Evolutionary conservation across 37 sponge, comb jelly and placozoan genomes (phyloP).

Genomic region (Diacarnus erythraeanus): DNA sequence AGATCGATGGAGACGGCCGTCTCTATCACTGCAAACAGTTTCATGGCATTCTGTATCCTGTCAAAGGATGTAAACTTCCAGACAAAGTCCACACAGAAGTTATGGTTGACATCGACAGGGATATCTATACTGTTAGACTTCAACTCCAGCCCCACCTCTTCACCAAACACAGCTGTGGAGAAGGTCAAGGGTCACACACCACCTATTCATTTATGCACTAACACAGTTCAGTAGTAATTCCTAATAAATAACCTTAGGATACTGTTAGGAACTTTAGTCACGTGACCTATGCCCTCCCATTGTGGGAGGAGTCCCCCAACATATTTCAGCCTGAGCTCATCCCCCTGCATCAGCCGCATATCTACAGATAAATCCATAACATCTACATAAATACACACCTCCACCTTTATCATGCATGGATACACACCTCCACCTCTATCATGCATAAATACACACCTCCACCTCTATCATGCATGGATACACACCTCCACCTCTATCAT

Average conservation of each 20-base stretch:
- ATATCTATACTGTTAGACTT: slow-evolving; percentile 69
- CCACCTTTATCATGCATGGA: too few species aligned
- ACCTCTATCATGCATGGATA: too few species aligned
- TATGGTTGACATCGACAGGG: slow-evolving; percentile 53
- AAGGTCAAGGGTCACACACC: too few species aligned
- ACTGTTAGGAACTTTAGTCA: slow-evolving; percentile 89
- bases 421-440: too few species aligned
- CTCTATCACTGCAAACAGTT: slow-evolving; percentile 96
- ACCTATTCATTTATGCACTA: too few species aligned
- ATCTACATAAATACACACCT: too few species aligned
- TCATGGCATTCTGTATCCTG: slow-evolving; percentile 91
- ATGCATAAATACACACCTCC: too few species aligned
- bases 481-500: too few species aligned
- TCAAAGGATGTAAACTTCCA: slow-evolving; percentile 99
- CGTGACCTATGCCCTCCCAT: slow-evolving; percentile 94
- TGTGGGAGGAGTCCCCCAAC: slow-evolving; percentile 33
- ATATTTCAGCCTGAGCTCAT: slow-evolving; percentile 87
- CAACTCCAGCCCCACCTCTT: slow-evolving; percentile 93
- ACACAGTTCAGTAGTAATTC: too few species aligned
- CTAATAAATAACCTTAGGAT: too few species aligned
- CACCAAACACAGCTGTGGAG: slow-evolving; percentile 53
- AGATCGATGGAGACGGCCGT: slow-evolving; percentile 88
- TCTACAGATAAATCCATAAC: slow-evolving; percentile 56
- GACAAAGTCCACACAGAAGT: slow-evolving; percentile 93
- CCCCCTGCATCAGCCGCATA: slow-evolving; percentile 96